Conservation (phyloP, 2,888 invertebrate species). For the Rosalia funebris region DNA sequence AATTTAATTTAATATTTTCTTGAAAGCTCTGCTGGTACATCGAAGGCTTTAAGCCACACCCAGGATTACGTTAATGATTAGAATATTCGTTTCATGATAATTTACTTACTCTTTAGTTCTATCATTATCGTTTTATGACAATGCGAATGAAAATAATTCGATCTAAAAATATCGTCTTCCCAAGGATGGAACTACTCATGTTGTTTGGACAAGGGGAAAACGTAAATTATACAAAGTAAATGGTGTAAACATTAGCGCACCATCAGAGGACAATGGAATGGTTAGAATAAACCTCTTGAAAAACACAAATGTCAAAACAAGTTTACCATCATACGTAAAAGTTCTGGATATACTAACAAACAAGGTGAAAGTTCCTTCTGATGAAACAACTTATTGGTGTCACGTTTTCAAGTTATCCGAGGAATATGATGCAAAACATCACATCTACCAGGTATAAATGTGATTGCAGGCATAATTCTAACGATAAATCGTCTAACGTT, state of each 20-base stretch:
- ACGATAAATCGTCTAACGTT: not conserved
- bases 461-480: too few species aligned
- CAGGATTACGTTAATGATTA: too few species aligned
- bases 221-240: slow-evolving; percentile 76
- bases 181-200: slow-evolving; percentile 86
- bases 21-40: too few species aligned
- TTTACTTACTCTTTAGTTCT: too few species aligned
- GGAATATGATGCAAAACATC: slow-evolving; percentile 75
- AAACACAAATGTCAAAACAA: slow-evolving; percentile 58
- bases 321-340: slow-evolving; percentile 66
- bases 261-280: slow-evolving; percentile 74
- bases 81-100: too few species aligned
- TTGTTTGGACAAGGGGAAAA: slow-evolving; percentile 85
- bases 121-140: too few species aligned
- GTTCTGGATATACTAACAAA: slow-evolving; percentile 72
- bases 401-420: slow-evolving; percentile 83
- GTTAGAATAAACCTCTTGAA: slow-evolving; percentile 79
- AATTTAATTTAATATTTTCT: too few species aligned
- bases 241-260: slow-evolving; percentile 71
- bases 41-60: too few species aligned
- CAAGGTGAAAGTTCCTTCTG: slow-evolving; percentile 78
- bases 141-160: too few species aligned
- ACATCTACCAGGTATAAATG: slow-evolving; percentile 80
- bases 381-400: slow-evolving; percentile 98
- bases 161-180: too few species aligned